A percentile compares a stretch with the other conserved stretches of the same genome.
Conservation (phyloP, 2,113 vertebrate genomes). For the Odobenus rosmarus region DNA sequence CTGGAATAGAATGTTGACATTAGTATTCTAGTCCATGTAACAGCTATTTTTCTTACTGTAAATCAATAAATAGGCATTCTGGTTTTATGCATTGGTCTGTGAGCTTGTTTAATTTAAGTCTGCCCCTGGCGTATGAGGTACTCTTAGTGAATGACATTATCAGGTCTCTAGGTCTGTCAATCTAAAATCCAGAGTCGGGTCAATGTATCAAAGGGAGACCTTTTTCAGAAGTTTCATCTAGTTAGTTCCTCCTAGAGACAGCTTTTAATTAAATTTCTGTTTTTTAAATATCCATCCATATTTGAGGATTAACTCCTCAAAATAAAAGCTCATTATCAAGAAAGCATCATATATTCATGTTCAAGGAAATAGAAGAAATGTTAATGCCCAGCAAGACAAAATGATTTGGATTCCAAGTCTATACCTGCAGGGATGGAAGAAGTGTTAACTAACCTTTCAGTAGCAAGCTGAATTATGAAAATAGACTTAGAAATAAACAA, state of each 20-base stretch:
- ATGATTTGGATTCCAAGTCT: not conserved
- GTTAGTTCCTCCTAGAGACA: not conserved
- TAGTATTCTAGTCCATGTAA: constrained; percentile 41
- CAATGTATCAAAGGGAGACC: not conserved
- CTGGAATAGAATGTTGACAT: constrained; percentile 9
- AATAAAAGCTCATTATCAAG: constrained; percentile 47
- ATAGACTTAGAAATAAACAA: not conserved
- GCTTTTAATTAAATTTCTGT: constrained; percentile 27
- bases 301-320: constrained; percentile 8
- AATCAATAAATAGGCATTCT: constrained; percentile 56
- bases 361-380: not conserved
- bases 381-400: not conserved
- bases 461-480: not conserved
- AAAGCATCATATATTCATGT: not conserved
- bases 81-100: not conserved
- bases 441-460: not conserved
- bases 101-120: constrained; percentile 56
- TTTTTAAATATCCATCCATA: not conserved
- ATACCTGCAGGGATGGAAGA: not conserved
- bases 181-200: not conserved
- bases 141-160: not conserved
- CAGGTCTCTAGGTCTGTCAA: not conserved
- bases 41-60: constrained; percentile 50
- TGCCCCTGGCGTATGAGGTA: not conserved
- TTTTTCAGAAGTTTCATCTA: not conserved